These are phyloP conservation scores for Brenthis hecate DNA, from an alignment of 2,888 invertebrate species.

Conservation along the genomic window DNA sequence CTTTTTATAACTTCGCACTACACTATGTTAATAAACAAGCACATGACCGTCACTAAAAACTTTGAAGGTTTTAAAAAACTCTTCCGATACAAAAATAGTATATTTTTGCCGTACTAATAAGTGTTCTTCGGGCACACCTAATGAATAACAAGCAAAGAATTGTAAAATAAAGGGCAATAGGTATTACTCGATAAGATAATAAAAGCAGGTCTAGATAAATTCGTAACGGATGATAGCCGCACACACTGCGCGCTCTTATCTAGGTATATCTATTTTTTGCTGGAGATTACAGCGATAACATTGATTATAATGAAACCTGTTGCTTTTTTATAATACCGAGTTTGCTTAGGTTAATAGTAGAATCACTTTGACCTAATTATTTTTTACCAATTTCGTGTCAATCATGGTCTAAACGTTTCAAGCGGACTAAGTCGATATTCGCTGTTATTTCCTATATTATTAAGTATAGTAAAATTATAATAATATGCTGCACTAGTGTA, in stretches of 20 bases:
- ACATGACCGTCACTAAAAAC: conserved; percentile 14
- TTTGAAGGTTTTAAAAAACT: not conserved
- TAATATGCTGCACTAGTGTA: no score
- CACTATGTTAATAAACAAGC: conserved; percentile 10
- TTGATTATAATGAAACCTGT: conserved; percentile 56
- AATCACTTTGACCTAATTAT: conserved; percentile 1
- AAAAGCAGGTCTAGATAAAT: conserved; percentile 81
- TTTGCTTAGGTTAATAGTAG: conserved; percentile 7
- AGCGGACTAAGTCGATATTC: no score
- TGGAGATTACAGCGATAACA: conserved; percentile 69
- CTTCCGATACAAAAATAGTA: not conserved
- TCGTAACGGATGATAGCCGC: conserved; percentile 67
- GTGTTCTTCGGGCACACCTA: conserved; percentile 53
- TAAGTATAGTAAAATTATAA: no score
- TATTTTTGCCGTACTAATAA: not conserved
- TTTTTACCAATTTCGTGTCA: not conserved
- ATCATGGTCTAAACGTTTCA: no score
- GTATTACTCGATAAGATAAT: conserved; percentile 74
- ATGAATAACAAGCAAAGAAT: conserved; percentile 54
- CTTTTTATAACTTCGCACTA: conserved; percentile 1
- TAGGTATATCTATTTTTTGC: conserved; percentile 61
- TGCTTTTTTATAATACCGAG: conserved; percentile 17
- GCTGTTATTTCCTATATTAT: no score
- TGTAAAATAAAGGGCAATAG: conserved; percentile 70
- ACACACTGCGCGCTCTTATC: conserved; percentile 49